phyloP scores from a whole-genome alignment of 2,113 vertebrate genomes.

The Aleadryas rufinucha region DNA sequence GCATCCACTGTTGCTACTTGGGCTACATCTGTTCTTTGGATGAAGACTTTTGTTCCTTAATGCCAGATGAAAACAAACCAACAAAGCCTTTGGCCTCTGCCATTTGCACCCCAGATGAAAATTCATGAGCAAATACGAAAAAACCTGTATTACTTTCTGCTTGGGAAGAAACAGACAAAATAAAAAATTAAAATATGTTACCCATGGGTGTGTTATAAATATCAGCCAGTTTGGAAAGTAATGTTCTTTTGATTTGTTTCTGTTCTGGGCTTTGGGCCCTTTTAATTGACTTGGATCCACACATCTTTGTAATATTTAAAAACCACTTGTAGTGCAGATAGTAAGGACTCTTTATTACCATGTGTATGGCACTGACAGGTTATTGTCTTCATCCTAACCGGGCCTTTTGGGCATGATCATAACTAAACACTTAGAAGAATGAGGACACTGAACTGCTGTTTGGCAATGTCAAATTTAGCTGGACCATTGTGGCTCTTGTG shows the following conservation, averaged over 20 bases:
- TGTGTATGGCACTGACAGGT: background rate
- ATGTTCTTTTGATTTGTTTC: background rate
- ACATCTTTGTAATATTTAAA: background rate
- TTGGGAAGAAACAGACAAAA: background rate
- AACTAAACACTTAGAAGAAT: background rate
- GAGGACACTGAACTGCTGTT: background rate
- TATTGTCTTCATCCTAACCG: background rate
- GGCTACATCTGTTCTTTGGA: background rate
- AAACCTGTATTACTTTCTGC: background rate
- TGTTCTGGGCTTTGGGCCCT: background rate
- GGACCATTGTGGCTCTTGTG: background rate
- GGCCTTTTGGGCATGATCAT: background rate
- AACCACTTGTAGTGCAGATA: background rate
- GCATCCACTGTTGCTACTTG: background rate
- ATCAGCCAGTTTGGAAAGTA: background rate
- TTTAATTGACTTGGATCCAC: background rate
- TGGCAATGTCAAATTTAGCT: background rate
- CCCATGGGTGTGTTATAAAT: background rate
- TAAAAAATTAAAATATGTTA: background rate
- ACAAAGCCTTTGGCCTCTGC: background rate
- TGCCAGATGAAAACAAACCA: background rate
- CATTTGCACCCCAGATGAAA: background rate
- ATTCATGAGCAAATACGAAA: background rate
- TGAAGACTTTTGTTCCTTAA: background rate
- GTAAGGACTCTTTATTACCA: background rate